Percentiles rank a stretch among this genome's conserved stretches.
These are phyloP conservation scores for Smutsia temminckii DNA, from an alignment of 2,797 vertebrate species.

Conservation along the genomic window DNA sequence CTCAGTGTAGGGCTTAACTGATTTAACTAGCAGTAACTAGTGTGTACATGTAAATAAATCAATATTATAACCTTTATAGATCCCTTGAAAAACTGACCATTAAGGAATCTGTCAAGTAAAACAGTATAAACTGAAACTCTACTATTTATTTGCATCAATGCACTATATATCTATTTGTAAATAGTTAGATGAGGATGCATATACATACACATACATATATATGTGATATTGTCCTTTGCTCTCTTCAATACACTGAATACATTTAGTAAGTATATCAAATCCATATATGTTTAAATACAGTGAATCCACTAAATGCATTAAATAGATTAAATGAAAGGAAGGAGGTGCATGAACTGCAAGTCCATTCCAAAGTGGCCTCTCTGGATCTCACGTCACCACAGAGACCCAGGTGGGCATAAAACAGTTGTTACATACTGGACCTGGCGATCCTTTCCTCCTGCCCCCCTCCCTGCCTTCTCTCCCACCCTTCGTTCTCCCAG, in stretches of 20 bases:
- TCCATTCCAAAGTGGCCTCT: background rate
- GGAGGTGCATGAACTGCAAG: background rate
- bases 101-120: background rate
- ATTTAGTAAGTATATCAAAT: background rate
- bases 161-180: background rate
- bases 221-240: background rate
- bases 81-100: background rate
- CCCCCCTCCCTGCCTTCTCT: background rate
- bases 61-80: too few relatives aligned
- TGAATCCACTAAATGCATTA: background rate
- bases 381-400: background rate
- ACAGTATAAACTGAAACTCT: background rate
- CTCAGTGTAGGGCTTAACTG: too few relatives aligned
- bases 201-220: rapidly evolving
- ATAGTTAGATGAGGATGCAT: background rate
- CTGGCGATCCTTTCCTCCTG: background rate
- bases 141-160: background rate
- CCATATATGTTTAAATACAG: background rate
- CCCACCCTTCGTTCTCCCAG: background rate
- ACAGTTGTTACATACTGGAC: background rate
- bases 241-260: background rate
- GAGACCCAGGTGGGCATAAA: background rate
- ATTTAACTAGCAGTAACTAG: background rate
- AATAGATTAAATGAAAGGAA: background rate
- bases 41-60: background rate